Evolutionary conservation across 2,888 invertebrate genomes (phyloP).

Genomic region (Andricus curvator): DNA sequence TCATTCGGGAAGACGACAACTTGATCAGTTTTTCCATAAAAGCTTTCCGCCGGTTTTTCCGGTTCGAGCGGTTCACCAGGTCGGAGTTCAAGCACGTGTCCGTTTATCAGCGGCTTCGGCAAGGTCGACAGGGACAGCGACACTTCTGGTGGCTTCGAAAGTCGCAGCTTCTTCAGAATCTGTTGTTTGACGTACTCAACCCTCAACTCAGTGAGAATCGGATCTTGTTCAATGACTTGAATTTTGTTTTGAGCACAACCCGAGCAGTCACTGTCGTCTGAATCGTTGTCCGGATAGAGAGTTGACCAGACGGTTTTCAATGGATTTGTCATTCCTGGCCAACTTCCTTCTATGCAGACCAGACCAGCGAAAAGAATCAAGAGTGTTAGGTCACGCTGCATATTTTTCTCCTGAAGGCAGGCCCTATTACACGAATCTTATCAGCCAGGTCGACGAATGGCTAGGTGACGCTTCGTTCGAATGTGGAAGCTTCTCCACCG

Average conservation of each 20-base stretch:
- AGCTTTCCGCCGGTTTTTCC: conserved; percentile 85
- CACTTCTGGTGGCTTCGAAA: conserved; percentile 87
- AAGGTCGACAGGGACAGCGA: conserved; percentile 83
- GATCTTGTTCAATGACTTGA: conserved; percentile 67
- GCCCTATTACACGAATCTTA: conserved; percentile 24
- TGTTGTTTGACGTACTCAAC: conserved; percentile 92
- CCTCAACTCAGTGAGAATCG: conserved; percentile 83
- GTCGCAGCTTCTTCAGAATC: conserved; percentile 88
- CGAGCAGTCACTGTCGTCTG: conserved; percentile 60
- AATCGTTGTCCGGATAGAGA: conserved; percentile 60
- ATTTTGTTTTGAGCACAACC: conserved; percentile 69
- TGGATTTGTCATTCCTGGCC: conserved; percentile 66
- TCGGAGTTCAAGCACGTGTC: conserved; percentile 81
- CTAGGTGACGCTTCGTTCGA: conserved; percentile 8
- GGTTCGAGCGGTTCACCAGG: conserved; percentile 81
- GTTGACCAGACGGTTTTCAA: conserved; percentile 69
- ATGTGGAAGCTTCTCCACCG: conserved; percentile 30
- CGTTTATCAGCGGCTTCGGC: conserved; percentile 88
- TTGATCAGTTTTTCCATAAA: conserved; percentile 91
- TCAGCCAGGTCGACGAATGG: conserved; percentile 20
- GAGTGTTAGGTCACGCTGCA: conserved; percentile 39
- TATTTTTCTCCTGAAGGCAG: conserved; percentile 35
- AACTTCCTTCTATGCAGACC: conserved; percentile 55
- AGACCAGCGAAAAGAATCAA: conserved; percentile 50
- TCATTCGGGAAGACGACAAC: conserved; percentile 90